phyloP scores from a whole-genome alignment of 2,797 vertebrate genomes.

The Cyprinodon diabolis region DNA sequence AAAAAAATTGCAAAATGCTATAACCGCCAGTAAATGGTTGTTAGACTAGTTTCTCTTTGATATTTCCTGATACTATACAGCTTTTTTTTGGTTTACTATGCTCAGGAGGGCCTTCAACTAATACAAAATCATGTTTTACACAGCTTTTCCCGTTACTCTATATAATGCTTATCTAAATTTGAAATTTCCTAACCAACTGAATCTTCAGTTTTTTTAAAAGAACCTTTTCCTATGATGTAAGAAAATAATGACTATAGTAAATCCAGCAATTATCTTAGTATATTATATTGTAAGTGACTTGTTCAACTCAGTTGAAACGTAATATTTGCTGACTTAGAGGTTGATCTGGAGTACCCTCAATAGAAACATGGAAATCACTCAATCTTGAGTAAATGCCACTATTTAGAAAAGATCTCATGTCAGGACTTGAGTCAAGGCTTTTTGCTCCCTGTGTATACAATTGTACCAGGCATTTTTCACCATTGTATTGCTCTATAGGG shows the following conservation, averaged over 20 bases:
- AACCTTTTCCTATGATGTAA: conserved; percentile 1
- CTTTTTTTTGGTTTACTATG: conserved; percentile 37
- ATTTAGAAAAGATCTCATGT: conserved; percentile 44
- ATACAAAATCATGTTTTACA: conserved; percentile 29
- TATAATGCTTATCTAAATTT: conserved; percentile 8
- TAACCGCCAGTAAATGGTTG: conserved; percentile 14
- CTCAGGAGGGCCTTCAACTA: conserved; percentile 42
- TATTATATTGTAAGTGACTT: neutral
- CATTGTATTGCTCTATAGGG: conserved; percentile 52
- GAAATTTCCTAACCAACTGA: neutral
- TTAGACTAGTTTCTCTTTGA: conserved; percentile 21
- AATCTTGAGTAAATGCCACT: conserved; percentile 9
- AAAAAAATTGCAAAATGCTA: neutral
- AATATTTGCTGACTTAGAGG: conserved; percentile 3
- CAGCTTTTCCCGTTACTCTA: conserved; percentile 9
- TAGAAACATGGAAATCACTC: conserved; percentile 6
- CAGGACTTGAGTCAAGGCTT: conserved; percentile 31
- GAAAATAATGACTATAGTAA: conserved; percentile 6
- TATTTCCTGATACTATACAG: conserved; percentile 26
- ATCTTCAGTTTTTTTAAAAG: conserved; percentile 6
- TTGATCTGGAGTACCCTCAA: conserved; percentile 23
- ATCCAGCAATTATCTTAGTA: neutral
- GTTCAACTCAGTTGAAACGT: neutral
- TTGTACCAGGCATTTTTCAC: conserved; percentile 52
- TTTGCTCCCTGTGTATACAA: conserved; percentile 33